Evolutionary conservation across 2,888 invertebrate species (phyloP).

Genomic region (Malthinus flaveolus): DNA sequence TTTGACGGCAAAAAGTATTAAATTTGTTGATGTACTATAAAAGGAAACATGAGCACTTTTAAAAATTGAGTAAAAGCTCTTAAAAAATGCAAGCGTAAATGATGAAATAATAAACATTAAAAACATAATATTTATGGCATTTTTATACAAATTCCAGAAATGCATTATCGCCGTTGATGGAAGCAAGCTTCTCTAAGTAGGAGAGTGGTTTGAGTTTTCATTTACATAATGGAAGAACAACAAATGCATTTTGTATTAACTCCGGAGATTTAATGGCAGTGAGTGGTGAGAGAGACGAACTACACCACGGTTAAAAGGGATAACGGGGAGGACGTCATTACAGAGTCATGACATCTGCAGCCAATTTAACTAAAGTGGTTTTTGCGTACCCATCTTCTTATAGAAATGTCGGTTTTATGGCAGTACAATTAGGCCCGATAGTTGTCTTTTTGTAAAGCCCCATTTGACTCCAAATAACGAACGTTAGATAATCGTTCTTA

Average conservation of each 20-base stretch:
- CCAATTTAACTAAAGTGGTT: conserved; percentile 55
- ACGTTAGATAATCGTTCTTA: neutral
- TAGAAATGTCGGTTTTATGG: conserved; percentile 25
- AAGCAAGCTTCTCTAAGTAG: conserved; percentile 43
- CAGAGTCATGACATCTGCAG: conserved; percentile 54
- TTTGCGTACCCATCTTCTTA: conserved; percentile 45
- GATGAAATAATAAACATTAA: conserved; percentile 30
- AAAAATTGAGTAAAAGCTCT: too few relatives aligned
- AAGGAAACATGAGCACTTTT: too few relatives aligned
- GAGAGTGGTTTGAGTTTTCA: conserved; percentile 54
- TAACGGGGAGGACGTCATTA: conserved; percentile 45
- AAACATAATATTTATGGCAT: conserved; percentile 29
- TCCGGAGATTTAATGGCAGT: conserved; percentile 56
- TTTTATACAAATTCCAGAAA: conserved; percentile 44
- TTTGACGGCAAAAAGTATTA: too few relatives aligned
- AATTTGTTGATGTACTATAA: too few relatives aligned
- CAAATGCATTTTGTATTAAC: conserved; percentile 58
- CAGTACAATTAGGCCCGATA: conserved; percentile 35
- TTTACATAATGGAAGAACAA: conserved; percentile 59
- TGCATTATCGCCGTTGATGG: conserved; percentile 51
- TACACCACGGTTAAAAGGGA: conserved; percentile 28
- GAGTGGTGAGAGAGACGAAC: conserved; percentile 42
- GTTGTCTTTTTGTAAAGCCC: conserved; percentile 7
- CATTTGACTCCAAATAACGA: neutral
- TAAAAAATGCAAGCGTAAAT: conserved; percentile 16